Evolutionary conservation across 2,113 vertebrate genomes (phyloP).

Genomic region (Sakesphorus luctuosus): DNA sequence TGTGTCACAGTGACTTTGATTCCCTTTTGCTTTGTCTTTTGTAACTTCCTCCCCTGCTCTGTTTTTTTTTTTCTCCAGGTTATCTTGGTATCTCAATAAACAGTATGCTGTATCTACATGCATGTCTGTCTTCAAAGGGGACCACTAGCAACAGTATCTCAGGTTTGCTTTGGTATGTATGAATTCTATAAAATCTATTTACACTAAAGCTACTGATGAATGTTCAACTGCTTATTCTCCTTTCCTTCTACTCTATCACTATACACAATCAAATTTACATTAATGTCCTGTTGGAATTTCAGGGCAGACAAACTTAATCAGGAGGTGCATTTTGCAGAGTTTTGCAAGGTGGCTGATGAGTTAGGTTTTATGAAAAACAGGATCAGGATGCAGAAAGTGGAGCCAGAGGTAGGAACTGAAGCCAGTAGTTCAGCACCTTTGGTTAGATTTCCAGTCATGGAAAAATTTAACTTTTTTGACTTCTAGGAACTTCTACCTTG

Average conservation of each 20-base stretch:
- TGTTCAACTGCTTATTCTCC: background rate
- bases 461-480: background rate
- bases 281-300: background rate
- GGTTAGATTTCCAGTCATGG: background rate
- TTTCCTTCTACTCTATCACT: background rate
- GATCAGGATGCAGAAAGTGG: background rate
- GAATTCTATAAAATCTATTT: background rate
- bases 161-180: background rate
- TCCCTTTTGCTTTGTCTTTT: background rate
- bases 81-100: background rate
- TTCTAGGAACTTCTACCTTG: background rate
- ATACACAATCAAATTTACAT: fast-evolving
- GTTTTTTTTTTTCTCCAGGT: background rate
- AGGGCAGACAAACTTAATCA: background rate
- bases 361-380: background rate
- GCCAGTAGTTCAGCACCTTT: background rate
- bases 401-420: background rate
- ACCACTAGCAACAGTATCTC: background rate
- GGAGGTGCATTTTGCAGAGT: background rate
- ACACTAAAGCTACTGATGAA: background rate
- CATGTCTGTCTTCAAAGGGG: background rate
- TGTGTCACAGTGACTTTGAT: constrained; percentile 11
- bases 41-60: background rate
- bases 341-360: background rate
- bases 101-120: background rate